Conservation (phyloP, 2,888 invertebrate species). For the Dolichopus griseipennis region DNA sequence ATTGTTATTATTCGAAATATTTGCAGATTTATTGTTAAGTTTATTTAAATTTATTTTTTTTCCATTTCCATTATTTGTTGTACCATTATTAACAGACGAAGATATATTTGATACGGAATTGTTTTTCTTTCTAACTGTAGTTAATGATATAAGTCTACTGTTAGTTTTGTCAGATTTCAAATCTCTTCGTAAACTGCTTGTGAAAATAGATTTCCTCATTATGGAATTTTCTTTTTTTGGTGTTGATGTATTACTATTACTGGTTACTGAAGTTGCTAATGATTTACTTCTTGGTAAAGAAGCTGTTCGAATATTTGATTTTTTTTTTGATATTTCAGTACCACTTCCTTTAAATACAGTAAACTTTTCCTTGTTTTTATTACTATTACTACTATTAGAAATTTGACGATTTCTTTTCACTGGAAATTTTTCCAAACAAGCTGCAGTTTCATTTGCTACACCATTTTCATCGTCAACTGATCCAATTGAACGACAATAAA, state of each 20-base stretch:
- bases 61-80: background rate
- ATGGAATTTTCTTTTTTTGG: slow-evolving; percentile 16
- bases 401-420: slow-evolving; percentile 35
- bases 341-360: slow-evolving; percentile 22
- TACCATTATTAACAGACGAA: background rate
- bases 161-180: background rate
- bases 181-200: background rate
- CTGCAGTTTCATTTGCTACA: slow-evolving; percentile 37
- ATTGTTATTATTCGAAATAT: background rate
- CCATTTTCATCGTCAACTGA: slow-evolving; percentile 15
- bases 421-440: slow-evolving; percentile 46
- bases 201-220: slow-evolving; percentile 15
- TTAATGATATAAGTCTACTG: background rate
- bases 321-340: slow-evolving; percentile 20
- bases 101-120: background rate
- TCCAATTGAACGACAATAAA: slow-evolving; percentile 47
- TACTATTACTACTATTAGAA: background rate
- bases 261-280: background rate
- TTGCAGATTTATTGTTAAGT: slow-evolving; percentile 1
- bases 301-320: slow-evolving; percentile 15
- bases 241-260: slow-evolving; percentile 15
- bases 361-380: background rate
- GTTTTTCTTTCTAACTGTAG: background rate
- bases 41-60: slow-evolving; percentile 8
- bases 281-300: background rate